These are phyloP conservation scores for Ceratosolen fusciceps DNA, from an alignment of 1,140 invertebrate genomes.

Conservation along the genomic window DNA sequence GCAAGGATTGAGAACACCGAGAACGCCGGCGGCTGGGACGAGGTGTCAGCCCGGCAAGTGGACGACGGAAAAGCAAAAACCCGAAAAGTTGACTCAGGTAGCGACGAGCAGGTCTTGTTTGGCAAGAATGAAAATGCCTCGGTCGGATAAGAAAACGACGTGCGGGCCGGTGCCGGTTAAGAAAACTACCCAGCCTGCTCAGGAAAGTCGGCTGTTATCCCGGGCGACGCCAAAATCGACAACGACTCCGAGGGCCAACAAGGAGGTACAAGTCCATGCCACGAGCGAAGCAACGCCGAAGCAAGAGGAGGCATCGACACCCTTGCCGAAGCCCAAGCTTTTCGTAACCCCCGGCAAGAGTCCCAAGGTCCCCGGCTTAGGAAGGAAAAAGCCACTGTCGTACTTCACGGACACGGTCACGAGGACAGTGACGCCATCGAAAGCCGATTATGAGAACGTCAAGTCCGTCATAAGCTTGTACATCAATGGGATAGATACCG, in stretches of 20 bases:
- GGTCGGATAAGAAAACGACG: background rate
- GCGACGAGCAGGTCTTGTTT: background rate
- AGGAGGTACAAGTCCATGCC: background rate
- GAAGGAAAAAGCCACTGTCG: constrained; percentile 42
- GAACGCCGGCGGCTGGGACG: background rate
- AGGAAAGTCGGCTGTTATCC: background rate
- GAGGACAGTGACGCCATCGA: background rate
- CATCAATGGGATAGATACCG: constrained; percentile 50
- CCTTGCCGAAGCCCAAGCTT: constrained; percentile 14
- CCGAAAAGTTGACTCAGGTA: background rate
- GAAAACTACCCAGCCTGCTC: background rate
- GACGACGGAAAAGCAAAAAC: background rate
- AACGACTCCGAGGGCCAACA: too few species aligned
- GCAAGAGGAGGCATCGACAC: background rate
- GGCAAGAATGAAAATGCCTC: background rate
- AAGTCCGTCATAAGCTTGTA: constrained; percentile 54
- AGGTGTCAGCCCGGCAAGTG: background rate
- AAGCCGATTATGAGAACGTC: constrained; percentile 47
- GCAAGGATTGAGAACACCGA: background rate
- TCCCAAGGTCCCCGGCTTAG: background rate
- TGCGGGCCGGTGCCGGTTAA: background rate
- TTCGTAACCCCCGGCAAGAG: constrained; percentile 53
- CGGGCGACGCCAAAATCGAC: background rate
- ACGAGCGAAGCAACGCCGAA: background rate
- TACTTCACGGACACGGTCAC: constrained; percentile 47